Evolutionary conservation across 2,888 invertebrate species (phyloP), one percentile per base, ranked within the genome.

Genomic region (Hofmannophila pseudospretella): DNA sequence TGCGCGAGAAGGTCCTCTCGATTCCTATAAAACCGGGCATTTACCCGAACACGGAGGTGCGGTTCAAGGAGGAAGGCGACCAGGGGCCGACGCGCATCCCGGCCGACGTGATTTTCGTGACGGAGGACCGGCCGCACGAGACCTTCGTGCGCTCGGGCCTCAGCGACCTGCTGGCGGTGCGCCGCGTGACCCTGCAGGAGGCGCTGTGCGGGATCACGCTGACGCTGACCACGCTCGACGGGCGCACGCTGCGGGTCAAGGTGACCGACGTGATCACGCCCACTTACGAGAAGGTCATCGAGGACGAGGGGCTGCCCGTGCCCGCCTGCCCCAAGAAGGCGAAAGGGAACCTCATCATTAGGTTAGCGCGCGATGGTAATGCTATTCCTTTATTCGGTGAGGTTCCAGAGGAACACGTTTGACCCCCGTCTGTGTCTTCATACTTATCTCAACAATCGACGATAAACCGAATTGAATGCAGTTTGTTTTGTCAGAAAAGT

Each of bases 61-160:
- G 88, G 43, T 95, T 95, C 61, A 90, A 90, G 23, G 92, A 93
- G 57, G 94, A 94, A 71, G 95, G 95, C 0, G 95, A 96, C 68
- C 92, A 94, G 54, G 91, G 91, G 14, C 92, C 93, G 0, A 91
- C 91, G 2, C 90, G 90, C 54, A 91, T 92, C 48, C 91, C 93
- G 43, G 94, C 93, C 14, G 94, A 95, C 64, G 90, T 95, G 0
- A 86, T 94, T 42, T 94, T 95, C 59, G 84, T 93, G 36, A 91
- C 90, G 0, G 90, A 92, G 66, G 94, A 94, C 49, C 89, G 90
- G 39, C 91, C 91, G 0, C 92, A 94, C 60, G 89, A 91, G 0
- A 71, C 74, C 1, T 96, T 90, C 67, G 67, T 84, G 20, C 88
- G 94, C 36, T 90, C 92, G 23, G 91, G 90, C 1, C 42, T 76